These are phyloP conservation scores for Lagenorhynchus albirostris DNA, from an alignment of 2,113 vertebrate species.

Conservation along the genomic window DNA sequence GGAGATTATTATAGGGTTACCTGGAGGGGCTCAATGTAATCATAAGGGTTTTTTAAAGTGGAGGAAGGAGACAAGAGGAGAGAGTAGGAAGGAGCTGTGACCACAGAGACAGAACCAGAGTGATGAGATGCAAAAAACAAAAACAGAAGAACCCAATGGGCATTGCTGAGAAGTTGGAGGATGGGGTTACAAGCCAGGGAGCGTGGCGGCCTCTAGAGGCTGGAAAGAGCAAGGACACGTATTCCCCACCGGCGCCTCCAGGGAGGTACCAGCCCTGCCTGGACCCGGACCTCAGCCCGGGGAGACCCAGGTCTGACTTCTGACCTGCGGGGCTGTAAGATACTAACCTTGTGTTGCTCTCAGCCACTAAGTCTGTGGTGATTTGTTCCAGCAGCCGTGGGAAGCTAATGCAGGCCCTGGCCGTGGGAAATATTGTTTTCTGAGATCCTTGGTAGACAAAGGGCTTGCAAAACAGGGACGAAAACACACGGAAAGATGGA, in stretches of 20 bases:
- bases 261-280: not conserved
- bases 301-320: not conserved
- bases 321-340: not conserved
- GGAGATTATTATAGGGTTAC: not conserved
- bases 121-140: not conserved
- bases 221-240: rapidly evolving
- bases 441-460: not conserved
- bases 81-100: not conserved
- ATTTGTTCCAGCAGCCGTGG: no score
- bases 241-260: not conserved
- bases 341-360: no score
- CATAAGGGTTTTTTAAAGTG: no score
- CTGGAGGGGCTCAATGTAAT: not conserved
- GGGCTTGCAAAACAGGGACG: not conserved
- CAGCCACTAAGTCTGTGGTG: not conserved
- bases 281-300: not conserved
- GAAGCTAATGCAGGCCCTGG: rapidly evolving
- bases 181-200: no score
- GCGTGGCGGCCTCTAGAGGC: no score
- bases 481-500: not conserved
- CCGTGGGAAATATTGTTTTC: not conserved
- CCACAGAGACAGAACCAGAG: not conserved
- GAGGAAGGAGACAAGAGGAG: not conserved
- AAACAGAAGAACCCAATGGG: no score
- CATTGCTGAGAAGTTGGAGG: not conserved